These are phyloP conservation scores for Carposina sasakii DNA, from an alignment of 1,140 invertebrate species.

Conservation along the genomic window DNA sequence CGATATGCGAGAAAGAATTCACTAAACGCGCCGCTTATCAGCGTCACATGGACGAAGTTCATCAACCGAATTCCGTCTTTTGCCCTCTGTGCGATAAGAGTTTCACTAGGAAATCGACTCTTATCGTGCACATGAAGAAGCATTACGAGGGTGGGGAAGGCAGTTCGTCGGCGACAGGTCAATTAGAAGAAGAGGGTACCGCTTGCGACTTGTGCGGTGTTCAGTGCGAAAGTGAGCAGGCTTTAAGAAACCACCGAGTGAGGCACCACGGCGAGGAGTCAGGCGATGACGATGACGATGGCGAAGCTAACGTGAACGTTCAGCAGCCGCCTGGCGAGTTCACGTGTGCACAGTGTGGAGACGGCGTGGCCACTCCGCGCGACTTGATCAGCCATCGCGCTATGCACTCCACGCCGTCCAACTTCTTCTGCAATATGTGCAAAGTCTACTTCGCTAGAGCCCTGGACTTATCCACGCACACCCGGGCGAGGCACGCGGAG, in stretches of 20 bases:
- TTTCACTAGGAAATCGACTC: conserved; percentile 69
- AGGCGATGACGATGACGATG: conserved; percentile 43
- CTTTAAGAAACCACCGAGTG: conserved; percentile 34
- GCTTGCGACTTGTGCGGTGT: conserved; percentile 53
- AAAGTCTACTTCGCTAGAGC: conserved; percentile 71
- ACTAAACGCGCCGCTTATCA: conserved; percentile 72
- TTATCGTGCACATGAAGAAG: conserved; percentile 72
- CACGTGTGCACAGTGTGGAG: conserved; percentile 65
- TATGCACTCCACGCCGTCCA: conserved; percentile 60
- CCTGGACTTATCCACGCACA: conserved; percentile 73
- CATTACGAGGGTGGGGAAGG: conserved; percentile 61
- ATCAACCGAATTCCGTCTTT: conserved; percentile 51
- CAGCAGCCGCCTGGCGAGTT: conserved; percentile 40
- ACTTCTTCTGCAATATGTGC: conserved; percentile 73
- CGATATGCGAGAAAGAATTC: conserved; percentile 74
- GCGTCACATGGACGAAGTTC: conserved; percentile 73
- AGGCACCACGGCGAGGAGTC: conserved; percentile 49
- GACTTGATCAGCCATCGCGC: conserved; percentile 64
- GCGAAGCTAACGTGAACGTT: conserved; percentile 30
- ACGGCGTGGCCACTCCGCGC: conserved; percentile 59
- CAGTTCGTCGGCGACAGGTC: conserved; percentile 26
- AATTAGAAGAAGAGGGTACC: conserved; percentile 38
- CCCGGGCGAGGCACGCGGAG: conserved; percentile 67
- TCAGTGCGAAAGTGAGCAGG: conserved; percentile 39
- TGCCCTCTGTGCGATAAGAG: conserved; percentile 73